Evolutionary conservation across 2,113 vertebrate species (phyloP).

Genomic region (Anas platyrhynchos): DNA sequence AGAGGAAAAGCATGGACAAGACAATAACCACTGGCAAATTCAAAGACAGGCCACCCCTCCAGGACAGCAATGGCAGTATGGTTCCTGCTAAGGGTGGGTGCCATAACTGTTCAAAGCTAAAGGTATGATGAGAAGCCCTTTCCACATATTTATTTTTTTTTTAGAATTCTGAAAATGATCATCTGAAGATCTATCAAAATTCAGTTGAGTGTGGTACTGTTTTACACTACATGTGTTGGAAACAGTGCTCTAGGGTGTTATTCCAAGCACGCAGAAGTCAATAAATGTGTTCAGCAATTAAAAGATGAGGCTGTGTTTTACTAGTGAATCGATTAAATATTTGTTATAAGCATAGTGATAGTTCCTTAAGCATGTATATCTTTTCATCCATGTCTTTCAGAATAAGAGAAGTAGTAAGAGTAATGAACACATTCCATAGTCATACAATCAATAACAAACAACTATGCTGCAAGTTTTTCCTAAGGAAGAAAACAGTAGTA

Average conservation of each 20-base stretch:
- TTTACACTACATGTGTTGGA: background rate
- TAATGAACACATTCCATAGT: background rate
- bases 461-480: background rate
- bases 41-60: constrained; percentile 31
- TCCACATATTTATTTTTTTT: background rate
- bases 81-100: background rate
- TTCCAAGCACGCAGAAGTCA: background rate
- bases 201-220: background rate
- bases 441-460: background rate
- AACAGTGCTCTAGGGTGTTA: background rate
- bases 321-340: background rate
- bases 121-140: constrained; percentile 36
- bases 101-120: constrained; percentile 47
- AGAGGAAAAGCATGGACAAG: constrained; percentile 41
- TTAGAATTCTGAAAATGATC: background rate
- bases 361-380: background rate
- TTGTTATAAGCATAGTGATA: background rate
- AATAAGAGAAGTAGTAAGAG: background rate
- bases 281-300: background rate
- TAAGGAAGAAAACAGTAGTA: background rate
- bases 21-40: background rate
- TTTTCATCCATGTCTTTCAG: background rate
- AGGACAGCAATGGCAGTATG: background rate
- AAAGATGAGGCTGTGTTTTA: background rate
- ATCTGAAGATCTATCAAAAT: background rate